Percentiles rank a stretch among this genome's conserved stretches.
phyloP scores from a whole-genome alignment of 2,888 invertebrate species.

The Sturmia bella region DNA sequence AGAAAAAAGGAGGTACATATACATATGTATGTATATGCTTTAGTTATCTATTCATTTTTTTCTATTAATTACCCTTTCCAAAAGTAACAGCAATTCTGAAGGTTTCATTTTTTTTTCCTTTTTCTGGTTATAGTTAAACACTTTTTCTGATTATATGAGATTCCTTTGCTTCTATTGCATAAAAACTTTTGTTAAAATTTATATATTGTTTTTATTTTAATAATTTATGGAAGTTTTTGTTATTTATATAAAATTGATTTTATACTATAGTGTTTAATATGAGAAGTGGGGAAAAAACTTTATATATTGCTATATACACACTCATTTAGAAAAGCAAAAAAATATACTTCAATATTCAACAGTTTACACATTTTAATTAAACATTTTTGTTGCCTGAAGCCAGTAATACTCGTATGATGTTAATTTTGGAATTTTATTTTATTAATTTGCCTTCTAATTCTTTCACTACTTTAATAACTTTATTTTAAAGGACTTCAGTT shows the following conservation, averaged over 20 bases:
- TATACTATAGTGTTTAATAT: conserved; percentile 10
- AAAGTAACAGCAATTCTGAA: conserved; percentile 78
- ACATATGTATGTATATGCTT: conserved; percentile 11
- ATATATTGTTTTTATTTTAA: background rate
- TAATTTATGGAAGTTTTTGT: conserved; percentile 42
- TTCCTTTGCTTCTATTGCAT: conserved; percentile 28
- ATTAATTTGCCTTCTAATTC: background rate
- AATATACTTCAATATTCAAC: conserved; percentile 75
- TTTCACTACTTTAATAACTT: no score
- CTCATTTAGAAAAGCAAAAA: background rate
- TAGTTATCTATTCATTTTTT: conserved; percentile 12
- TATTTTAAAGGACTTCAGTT: conserved; percentile 11
- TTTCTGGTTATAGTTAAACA: background rate
- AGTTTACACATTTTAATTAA: conserved; percentile 70
- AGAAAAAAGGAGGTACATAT: background rate
- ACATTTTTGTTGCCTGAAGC: background rate
- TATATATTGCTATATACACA: conserved; percentile 44
- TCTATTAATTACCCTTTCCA: conserved; percentile 78
- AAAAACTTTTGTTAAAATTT: conserved; percentile 21
- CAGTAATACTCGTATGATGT: background rate
- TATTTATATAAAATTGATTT: conserved; percentile 54
- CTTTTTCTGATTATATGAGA: background rate
- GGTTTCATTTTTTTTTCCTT: conserved; percentile 75
- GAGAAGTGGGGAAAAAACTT: conserved; percentile 28
- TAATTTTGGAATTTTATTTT: background rate